Evolutionary conservation across 2,113 vertebrate species (phyloP).

Genomic region (Geococcyx californianus): DNA sequence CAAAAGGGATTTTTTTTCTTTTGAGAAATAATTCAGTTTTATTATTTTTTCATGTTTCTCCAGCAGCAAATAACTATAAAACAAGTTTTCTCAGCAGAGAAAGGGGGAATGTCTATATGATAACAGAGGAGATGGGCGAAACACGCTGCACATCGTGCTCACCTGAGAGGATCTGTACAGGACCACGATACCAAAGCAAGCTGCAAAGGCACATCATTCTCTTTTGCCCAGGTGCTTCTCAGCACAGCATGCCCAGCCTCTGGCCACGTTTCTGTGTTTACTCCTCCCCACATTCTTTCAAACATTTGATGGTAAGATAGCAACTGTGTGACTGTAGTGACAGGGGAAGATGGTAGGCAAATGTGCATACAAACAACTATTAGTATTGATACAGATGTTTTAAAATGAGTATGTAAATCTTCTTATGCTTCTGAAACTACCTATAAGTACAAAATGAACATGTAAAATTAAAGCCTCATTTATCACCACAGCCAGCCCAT

Average conservation of each 20-base stretch:
- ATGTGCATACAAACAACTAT: neutral
- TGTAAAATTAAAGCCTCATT: neutral
- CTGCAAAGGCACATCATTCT: neutral
- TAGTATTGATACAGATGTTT: neutral
- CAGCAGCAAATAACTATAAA: neutral
- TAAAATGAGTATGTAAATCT: neutral
- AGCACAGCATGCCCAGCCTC: neutral
- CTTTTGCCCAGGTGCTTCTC: neutral
- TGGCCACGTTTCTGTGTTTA: neutral
- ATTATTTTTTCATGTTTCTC: neutral
- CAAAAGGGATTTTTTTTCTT: neutral
- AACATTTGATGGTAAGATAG: neutral
- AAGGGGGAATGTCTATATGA: neutral
- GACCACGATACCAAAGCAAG: neutral
- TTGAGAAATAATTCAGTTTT: neutral
- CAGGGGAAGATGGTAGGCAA: neutral
- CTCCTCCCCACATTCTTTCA: accelerated
- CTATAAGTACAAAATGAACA: neutral
- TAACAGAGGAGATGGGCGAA: neutral
- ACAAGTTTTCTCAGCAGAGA: neutral
- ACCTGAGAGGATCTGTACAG: neutral
- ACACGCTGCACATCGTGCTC: neutral
- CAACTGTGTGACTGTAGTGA: neutral
- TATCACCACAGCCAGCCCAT: neutral
- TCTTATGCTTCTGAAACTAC: neutral